Base-by-base conservation (phyloP, 2,113 vertebrate genomes). In the Cyprinodon brontotheroides region DNA sequence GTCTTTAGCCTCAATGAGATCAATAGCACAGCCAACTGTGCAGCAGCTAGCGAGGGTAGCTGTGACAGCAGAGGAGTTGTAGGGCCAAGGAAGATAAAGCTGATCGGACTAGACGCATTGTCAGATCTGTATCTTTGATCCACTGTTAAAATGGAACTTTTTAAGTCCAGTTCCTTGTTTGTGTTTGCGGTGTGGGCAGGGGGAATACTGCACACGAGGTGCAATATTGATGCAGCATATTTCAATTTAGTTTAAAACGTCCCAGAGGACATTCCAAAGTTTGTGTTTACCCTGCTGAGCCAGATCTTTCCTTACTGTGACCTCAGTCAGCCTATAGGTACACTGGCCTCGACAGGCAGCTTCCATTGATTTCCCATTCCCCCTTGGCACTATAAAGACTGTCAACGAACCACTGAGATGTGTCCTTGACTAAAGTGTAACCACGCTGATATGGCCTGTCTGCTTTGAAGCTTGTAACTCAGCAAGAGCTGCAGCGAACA, bases 281-380 rank as follows among this genome's bases (percentile, higher is more conserved):
- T 92, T 91, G 86, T 92, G 92, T 93, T 83, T 92, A 90, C 91
- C 89, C 81, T 93, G 92, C 91, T 92, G 91, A 92, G 89, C 86
- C 84, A 74, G 91, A 92, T 89, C 90, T 92, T 89, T 92, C 89
- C 91, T 84, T 88, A 83, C 90, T 87, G 85, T 93, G 92, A 93
- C 92, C 92, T 90, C 89, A 84, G 88, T 92, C 87, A 89, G 90
- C 81, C 72, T 90, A 89, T 91, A 90, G 92, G 91, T 92, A 92
- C 87, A 91, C 89, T 87, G 87, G 77, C 80, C 84, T 86, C 88
- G 91, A 88, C 89, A 89, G 91, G 89, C 90, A 89, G 89, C 84
- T 86, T 71, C 50, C 89, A 93, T 93, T 92, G 92, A 93, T 93
- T 93, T 93, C 90, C 91, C 87, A 92, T 93, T 92, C 87, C 82